Base-by-base conservation (phyloP, 2,888 invertebrate genomes). In the Brenthis daphne region DNA sequence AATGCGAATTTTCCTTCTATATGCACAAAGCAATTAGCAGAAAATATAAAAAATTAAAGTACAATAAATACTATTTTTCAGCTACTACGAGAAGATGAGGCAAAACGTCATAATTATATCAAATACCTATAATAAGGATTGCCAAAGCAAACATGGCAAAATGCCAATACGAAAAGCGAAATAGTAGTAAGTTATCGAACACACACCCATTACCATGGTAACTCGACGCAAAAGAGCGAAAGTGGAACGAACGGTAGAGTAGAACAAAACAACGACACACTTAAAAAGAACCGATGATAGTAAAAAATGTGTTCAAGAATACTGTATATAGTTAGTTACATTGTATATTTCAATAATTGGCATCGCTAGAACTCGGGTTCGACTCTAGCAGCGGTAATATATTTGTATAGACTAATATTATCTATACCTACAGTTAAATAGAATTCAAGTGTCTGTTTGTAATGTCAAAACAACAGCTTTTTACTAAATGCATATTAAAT, bases 201-300 rank as follows among this genome's bases (percentile, higher is more conserved):
- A 86, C 78, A 83, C 84, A 77, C 65, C 71, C 74, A 83, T 88
- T 78, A 77, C 83, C 82, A 88, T 88, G 83, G 87, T 82, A 85
- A 89, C 89, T 60, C 60, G 48, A 83, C 78, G 78, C 74, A 73
- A 73, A 78, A 82, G 80, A 71, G 76, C 79, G 85, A 90, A 87
- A 90, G 89, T 90, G 87, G 87, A 88, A 86, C 90, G 85, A 83
- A 85, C 61, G 67, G 48, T 67, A 12, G 50, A 67, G 61, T 61
- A 55, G 55, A 67, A 61, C 50, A 66, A 66, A 66, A 58, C 58
- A 58, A 58, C 58, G 58, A 58, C 48, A 58, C 8, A 58, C 57
- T 55, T 51, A 56, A 67, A 33, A 67, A 55, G 6, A 14, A 60
- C 24, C 14, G 24, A 54, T 58, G 16, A 47, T 12, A 54, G 43